Conservation (phyloP, 2,113 vertebrate genomes). For the Pogonocichla stellata region DNA sequence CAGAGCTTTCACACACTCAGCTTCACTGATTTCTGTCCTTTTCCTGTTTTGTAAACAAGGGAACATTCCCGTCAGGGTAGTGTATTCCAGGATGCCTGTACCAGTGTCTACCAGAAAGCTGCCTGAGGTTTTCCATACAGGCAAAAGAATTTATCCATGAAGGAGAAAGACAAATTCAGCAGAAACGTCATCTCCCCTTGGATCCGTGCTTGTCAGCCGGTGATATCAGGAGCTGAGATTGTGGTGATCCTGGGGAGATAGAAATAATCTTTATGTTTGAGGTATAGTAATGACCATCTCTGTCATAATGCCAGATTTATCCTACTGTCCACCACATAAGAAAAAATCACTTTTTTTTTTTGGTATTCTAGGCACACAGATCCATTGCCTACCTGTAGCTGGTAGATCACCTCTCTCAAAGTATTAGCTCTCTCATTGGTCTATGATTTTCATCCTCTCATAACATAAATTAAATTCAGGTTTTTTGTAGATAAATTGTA, state of each 20-base stretch:
- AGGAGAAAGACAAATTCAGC: neutral
- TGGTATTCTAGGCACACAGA: neutral
- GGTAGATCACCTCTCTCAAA: neutral
- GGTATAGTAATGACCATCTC: neutral
- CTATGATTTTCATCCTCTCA: neutral
- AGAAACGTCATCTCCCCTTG: neutral
- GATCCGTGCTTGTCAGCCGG: rapidly evolving
- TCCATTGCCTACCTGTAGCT: neutral
- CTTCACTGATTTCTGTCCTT: neutral
- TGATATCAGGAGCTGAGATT: neutral
- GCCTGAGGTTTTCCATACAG: neutral
- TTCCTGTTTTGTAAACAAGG: constrained; percentile 29
- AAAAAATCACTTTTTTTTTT: neutral
- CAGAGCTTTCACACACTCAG: neutral
- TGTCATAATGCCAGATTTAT: neutral
- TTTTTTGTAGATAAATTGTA: neutral
- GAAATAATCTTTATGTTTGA: neutral
- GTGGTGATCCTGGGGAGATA: neutral
- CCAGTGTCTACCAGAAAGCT: neutral
- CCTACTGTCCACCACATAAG: neutral
- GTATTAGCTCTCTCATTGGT: neutral
- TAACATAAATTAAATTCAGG: neutral
- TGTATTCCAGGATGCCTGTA: neutral
- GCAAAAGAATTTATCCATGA: neutral
- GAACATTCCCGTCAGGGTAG: neutral